Percentiles rank a stretch among this genome's conserved stretches.
Conservation (phyloP, 2,113 vertebrate species). For the Hippotragus niger region DNA sequence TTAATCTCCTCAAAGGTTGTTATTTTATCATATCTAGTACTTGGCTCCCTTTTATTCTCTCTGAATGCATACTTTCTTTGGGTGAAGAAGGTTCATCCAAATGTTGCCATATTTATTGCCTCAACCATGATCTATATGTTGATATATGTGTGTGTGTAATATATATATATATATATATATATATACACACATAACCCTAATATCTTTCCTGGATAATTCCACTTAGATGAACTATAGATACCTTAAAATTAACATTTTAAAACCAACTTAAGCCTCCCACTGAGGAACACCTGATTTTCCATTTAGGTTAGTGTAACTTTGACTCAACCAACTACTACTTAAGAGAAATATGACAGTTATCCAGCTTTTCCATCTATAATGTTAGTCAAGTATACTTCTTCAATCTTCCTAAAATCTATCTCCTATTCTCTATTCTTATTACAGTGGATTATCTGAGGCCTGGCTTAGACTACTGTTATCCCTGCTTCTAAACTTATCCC, state of each 20-base stretch:
- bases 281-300: not conserved
- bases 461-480: not conserved
- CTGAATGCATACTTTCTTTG: not conserved
- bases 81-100: not conserved
- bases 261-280: not conserved
- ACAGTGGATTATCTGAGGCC: not conserved
- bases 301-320: not conserved
- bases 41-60: not conserved
- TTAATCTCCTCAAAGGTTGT: not conserved
- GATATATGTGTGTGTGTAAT: too few relatives aligned
- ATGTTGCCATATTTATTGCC: not conserved
- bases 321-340: not conserved
- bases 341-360: not conserved
- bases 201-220: not conserved
- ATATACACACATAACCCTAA: not conserved
- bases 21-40: not conserved
- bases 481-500: not conserved
- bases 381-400: not conserved
- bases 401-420: slow-evolving; percentile 18
- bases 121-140: not conserved
- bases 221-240: not conserved
- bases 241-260: slow-evolving; percentile 15
- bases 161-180: not conserved
- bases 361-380: not conserved
- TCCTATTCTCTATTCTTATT: slow-evolving; percentile 4